These are phyloP conservation scores for Lordiphosa andalusiaca DNA, from an alignment of 2,888 invertebrate species.

Conservation along the genomic window DNA sequence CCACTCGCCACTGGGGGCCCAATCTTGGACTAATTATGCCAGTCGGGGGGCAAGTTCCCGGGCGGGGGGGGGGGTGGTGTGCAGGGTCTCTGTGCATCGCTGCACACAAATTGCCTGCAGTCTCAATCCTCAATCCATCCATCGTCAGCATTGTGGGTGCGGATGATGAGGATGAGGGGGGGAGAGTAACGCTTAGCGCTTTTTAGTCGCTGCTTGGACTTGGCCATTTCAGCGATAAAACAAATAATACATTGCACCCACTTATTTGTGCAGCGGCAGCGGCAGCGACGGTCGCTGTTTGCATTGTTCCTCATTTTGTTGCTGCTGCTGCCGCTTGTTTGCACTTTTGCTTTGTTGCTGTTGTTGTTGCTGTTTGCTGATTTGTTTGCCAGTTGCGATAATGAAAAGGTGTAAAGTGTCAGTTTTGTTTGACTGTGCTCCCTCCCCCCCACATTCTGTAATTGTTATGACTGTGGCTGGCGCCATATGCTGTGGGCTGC, in stretches of 20 bases:
- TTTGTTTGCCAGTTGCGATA: conserved; percentile 63
- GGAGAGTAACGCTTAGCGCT: conserved; percentile 60
- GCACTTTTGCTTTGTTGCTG: conserved; percentile 33
- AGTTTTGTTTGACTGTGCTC: conserved; percentile 60
- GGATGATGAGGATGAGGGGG: not conserved
- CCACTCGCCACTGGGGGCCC: conserved; percentile 6
- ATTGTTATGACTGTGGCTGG: conserved; percentile 35
- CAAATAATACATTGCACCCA: conserved; percentile 74
- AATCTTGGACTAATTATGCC: conserved; percentile 43
- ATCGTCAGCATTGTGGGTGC: conserved; percentile 30
- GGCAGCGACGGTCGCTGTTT: conserved; percentile 24
- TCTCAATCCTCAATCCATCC: conserved; percentile 19
- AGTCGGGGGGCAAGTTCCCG: conserved; percentile 24
- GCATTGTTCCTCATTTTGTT: conserved; percentile 26
- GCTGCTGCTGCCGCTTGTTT: conserved; percentile 37
- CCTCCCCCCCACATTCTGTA: conserved; percentile 48
- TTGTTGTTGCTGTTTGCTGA: conserved; percentile 39
- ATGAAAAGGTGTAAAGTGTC: conserved; percentile 74
- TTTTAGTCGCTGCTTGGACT: conserved; percentile 67
- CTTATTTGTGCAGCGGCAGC: conserved; percentile 55
- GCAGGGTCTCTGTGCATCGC: conserved; percentile 56
- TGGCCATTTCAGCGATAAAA: conserved; percentile 70
- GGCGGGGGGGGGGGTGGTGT: too few species aligned
- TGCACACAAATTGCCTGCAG: conserved; percentile 42
- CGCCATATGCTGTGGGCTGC: conserved; percentile 15